phyloP scores from a whole-genome alignment of 1,140 invertebrate species.

The Ceratosolen solmsi region DNA sequence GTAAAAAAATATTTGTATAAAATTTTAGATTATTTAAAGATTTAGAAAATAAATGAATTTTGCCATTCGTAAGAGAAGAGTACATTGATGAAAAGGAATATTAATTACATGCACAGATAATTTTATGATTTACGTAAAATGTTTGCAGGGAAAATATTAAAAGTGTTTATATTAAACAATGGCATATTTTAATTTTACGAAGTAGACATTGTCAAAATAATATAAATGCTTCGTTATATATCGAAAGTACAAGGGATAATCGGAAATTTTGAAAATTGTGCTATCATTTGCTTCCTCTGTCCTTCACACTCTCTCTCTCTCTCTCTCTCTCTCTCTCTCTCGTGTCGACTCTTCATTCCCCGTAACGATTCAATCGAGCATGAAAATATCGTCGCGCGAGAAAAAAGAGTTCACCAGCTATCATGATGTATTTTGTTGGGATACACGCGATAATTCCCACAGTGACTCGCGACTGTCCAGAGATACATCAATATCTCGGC shows the following conservation, averaged over 20 bases:
- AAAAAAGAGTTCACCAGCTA: slow-evolving; percentile 18
- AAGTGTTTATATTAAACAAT: background rate
- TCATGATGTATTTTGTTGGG: slow-evolving; percentile 52
- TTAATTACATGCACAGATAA: too few relatives aligned
- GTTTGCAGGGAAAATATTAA: too few relatives aligned
- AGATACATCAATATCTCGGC: slow-evolving; percentile 55
- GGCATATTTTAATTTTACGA: background rate
- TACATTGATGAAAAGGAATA: too few relatives aligned
- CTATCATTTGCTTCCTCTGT: background rate
- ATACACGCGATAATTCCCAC: slow-evolving; percentile 52
- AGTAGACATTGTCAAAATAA: background rate
- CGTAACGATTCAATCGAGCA: slow-evolving; percentile 40
- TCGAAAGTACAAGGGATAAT: background rate
- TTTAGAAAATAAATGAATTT: too few relatives aligned
- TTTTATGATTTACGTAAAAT: too few relatives aligned
- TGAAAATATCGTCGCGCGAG: slow-evolving; percentile 37
- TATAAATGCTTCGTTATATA: slow-evolving; percentile 14
- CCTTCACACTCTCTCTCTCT: background rate
- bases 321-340: background rate
- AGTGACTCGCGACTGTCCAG: slow-evolving; percentile 31
- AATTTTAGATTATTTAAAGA: too few relatives aligned
- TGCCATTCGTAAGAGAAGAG: too few relatives aligned
- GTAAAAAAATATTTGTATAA: too few relatives aligned
- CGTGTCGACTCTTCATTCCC: slow-evolving; percentile 20
- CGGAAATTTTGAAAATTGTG: background rate